Conservation (phyloP, 2,113 vertebrate species). For the Coturnix japonica region DNA sequence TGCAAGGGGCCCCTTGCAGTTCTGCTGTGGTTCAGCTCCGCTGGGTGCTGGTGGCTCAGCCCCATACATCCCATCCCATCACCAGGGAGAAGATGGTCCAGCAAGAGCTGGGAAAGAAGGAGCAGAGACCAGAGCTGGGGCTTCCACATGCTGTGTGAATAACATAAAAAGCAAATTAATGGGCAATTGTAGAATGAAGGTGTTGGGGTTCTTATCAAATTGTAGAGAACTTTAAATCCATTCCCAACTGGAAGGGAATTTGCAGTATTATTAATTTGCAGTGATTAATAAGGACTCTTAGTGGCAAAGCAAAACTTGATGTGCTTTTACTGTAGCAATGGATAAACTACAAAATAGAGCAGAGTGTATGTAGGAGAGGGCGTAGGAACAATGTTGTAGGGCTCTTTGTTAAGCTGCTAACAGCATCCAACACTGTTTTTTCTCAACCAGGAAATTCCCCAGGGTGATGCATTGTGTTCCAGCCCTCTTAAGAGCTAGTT, state of each 20-base stretch:
- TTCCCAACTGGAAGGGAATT: not conserved
- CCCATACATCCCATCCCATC: accelerated
- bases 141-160: accelerated
- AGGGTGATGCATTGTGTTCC: not conserved
- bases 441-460: not conserved
- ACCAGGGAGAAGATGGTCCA: not conserved
- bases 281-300: not conserved
- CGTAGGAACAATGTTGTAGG: not conserved
- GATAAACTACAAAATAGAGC: not conserved
- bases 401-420: not conserved
- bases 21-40: not conserved
- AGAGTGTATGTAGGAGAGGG: not conserved
- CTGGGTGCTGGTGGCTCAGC: not conserved
- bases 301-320: not conserved
- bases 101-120: not conserved
- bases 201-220: not conserved
- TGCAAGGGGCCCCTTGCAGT: not conserved
- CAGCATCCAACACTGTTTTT: not conserved
- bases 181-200: not conserved
- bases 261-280: not conserved
- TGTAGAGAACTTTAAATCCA: not conserved
- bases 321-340: not conserved
- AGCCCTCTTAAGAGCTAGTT: not conserved
- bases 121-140: not conserved
- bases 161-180: not conserved